Evolutionary conservation across 2,888 invertebrate species (phyloP).

Genomic region (Pachliopta kotzebuea): DNA sequence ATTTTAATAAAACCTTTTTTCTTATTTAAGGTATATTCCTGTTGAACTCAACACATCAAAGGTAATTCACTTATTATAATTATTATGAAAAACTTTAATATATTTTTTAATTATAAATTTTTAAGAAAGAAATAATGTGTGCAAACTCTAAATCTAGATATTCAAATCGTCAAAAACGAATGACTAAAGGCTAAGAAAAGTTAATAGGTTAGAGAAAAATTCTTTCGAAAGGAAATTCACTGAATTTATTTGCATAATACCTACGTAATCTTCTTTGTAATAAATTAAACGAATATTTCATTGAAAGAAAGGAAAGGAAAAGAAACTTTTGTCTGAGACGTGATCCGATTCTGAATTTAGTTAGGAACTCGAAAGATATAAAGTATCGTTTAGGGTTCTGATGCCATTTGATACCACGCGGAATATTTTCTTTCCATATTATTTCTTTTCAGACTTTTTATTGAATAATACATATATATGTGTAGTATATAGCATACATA

Average conservation of each 20-base stretch:
- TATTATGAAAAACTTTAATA: neutral
- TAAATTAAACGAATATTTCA: constrained; percentile 10
- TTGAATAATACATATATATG: neutral
- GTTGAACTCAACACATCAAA: neutral
- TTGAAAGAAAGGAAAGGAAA: constrained; percentile 14
- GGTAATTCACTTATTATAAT: constrained; percentile 3
- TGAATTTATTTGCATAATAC: constrained; percentile 19
- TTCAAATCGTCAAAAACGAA: neutral
- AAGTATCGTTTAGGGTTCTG: neutral
- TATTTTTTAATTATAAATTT: neutral
- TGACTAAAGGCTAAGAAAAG: neutral
- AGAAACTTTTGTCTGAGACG: constrained; percentile 16
- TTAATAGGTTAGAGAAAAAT: neutral
- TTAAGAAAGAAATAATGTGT: neutral
- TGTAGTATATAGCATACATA: too few relatives aligned
- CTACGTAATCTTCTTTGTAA: constrained; percentile 14
- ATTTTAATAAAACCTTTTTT: neutral
- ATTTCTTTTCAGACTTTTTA: neutral
- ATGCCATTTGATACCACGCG: neutral
- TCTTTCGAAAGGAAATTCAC: constrained; percentile 5
- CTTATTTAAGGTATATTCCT: constrained; percentile 12
- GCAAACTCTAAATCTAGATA: neutral
- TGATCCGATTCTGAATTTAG: constrained; percentile 10
- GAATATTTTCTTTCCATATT: neutral
- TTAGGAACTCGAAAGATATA: neutral